A percentile compares a stretch with the other conserved stretches of the same genome.
phyloP scores from a whole-genome alignment of 1,140 invertebrate species.

The Sminthurides bifidus region DNA sequence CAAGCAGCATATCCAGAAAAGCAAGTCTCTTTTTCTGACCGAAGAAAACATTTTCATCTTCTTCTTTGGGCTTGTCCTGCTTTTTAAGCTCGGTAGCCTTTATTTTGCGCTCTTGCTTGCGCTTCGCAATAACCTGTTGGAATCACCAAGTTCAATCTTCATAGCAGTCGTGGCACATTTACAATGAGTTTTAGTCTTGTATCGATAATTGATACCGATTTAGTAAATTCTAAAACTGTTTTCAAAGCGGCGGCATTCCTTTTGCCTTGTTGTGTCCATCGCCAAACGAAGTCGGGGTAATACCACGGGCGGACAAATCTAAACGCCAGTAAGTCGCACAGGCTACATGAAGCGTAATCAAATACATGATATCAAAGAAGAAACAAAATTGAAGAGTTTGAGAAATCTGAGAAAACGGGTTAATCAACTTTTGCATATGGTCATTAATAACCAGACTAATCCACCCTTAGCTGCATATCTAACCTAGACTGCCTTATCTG shows the following conservation, averaged over 20 bases:
- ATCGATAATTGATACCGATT: slow-evolving; percentile 3
- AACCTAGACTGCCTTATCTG: not conserved
- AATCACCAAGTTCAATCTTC: slow-evolving; percentile 6
- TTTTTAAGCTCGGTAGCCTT: not conserved
- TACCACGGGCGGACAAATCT: slow-evolving; percentile 38
- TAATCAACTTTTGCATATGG: no score
- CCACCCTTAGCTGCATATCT: not conserved
- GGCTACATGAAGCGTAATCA: slow-evolving; percentile 3
- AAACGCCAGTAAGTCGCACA: slow-evolving; percentile 3
- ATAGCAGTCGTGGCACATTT: not conserved
- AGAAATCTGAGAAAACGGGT: no score
- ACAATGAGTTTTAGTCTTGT: not conserved
- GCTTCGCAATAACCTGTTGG: not conserved
- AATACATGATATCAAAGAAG: not conserved
- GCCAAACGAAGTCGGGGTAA: slow-evolving; percentile 40
- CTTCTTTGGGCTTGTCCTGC: not conserved
- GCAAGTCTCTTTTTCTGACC: slow-evolving; percentile 39
- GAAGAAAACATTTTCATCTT: not conserved
- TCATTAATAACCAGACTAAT: no score
- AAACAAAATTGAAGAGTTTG: not conserved
- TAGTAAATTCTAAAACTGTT: slow-evolving; percentile 12
- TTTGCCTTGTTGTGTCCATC: slow-evolving; percentile 33
- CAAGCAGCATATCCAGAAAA: slow-evolving; percentile 48
- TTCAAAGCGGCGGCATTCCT: slow-evolving; percentile 17
- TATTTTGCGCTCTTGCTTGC: not conserved